These are phyloP conservation scores for Lacerta viridis DNA, from an alignment of 2,797 vertebrate species.

Conservation along the genomic window DNA sequence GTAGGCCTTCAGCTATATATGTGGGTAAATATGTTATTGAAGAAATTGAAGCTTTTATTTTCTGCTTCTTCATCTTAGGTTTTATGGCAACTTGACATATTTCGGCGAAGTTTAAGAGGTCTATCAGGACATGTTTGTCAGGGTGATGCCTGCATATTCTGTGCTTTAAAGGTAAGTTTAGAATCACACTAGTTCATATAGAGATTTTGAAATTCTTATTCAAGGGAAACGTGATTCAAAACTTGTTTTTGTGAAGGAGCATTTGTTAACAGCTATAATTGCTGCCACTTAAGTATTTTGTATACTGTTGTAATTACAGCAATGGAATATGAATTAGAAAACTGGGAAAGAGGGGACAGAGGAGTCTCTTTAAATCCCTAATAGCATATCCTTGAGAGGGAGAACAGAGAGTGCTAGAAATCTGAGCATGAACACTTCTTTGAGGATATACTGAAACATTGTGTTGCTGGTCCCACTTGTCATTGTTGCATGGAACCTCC, in stretches of 20 bases:
- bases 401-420: background rate
- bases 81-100: slow-evolving; percentile 98
- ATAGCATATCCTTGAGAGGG: background rate
- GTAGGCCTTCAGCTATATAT: background rate
- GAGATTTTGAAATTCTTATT: background rate
- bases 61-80: slow-evolving; percentile 82
- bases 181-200: slow-evolving; percentile 13
- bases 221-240: background rate
- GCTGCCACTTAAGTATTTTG: background rate
- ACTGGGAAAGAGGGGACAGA: background rate
- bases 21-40: background rate
- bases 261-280: background rate
- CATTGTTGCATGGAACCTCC: background rate
- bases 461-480: background rate
- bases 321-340: background rate
- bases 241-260: background rate
- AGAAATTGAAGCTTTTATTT: slow-evolving; percentile 10
- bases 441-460: background rate
- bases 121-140: slow-evolving; percentile 94
- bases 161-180: slow-evolving; percentile 93
- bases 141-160: slow-evolving; percentile 97
- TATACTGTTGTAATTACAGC: background rate
- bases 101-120: slow-evolving; percentile 94
- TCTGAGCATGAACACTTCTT: background rate
- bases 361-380: no score